Percentiles rank a stretch among this genome's conserved stretches.
Evolutionary conservation across 2,797 vertebrate genomes (phyloP).

Genomic region (Pantherophis vulpinus): DNA sequence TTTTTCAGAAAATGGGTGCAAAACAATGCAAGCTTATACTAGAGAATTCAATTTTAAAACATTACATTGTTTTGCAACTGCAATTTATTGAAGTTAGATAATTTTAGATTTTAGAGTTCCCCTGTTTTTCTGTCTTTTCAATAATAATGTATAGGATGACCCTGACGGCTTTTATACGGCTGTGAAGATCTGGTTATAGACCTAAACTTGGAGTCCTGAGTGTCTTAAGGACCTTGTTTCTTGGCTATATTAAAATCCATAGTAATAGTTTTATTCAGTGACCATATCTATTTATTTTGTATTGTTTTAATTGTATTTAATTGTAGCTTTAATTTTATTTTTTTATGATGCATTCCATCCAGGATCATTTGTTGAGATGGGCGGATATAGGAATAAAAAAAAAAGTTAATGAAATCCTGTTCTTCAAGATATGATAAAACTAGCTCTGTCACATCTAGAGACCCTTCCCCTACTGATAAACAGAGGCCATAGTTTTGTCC

Average conservation of each 20-base stretch:
- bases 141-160: neutral
- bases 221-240: neutral
- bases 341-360: neutral
- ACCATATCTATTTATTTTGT: neutral
- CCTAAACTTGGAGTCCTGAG: neutral
- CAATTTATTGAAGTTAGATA: neutral
- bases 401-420: neutral
- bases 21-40: neutral
- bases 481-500: neutral
- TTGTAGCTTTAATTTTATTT: too few species aligned
- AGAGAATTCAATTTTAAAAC: neutral
- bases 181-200: neutral
- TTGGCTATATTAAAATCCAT: neutral
- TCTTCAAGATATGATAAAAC: neutral
- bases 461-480: neutral
- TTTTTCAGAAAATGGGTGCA: neutral
- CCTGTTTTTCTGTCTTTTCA: neutral
- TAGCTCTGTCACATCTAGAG: neutral
- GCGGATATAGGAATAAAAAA: neutral
- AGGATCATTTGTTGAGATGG: neutral
- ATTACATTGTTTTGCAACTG: neutral
- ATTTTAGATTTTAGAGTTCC: neutral
- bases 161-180: neutral
- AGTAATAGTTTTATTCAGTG: neutral
- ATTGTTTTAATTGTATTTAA: neutral